phyloP scores from a whole-genome alignment of 2,888 invertebrate species.

The Euplagia quadripunctaria region DNA sequence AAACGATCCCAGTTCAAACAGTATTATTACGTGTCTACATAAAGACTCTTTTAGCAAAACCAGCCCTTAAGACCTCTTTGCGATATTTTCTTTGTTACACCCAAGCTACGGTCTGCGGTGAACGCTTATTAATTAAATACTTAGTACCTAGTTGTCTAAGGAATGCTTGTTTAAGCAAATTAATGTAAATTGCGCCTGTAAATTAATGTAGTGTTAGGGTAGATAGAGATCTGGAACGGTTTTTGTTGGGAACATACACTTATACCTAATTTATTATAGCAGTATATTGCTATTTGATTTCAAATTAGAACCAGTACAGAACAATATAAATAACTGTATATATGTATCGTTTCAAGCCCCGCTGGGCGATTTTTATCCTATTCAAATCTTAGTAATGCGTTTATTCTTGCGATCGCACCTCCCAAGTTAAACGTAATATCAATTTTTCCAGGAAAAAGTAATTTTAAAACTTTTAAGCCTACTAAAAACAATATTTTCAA shows the following conservation, averaged over 20 bases:
- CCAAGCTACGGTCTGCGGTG: background rate
- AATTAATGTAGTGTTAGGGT: constrained; percentile 10
- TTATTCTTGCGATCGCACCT: too few relatives aligned
- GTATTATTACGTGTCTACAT: constrained; percentile 7
- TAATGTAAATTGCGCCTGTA: constrained; percentile 3
- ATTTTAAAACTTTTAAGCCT: too few relatives aligned
- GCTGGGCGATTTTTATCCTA: too few relatives aligned
- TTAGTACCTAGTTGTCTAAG: background rate
- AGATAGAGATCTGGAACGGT: background rate
- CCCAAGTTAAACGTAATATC: too few relatives aligned
- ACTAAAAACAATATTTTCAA: too few relatives aligned
- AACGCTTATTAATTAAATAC: constrained; percentile 7
- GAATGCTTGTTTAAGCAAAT: constrained; percentile 12
- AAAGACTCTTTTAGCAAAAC: constrained; percentile 5
- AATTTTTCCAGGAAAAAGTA: too few relatives aligned
- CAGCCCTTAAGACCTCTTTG: background rate
- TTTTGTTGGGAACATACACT: background rate
- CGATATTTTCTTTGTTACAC: constrained; percentile 16
- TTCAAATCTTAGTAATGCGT: too few relatives aligned
- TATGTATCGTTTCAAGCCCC: too few relatives aligned
- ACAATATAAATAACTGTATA: too few relatives aligned
- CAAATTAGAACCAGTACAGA: too few relatives aligned
- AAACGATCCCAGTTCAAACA: constrained; percentile 10
- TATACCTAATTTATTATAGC: too few relatives aligned
- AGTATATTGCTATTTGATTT: too few relatives aligned